A percentile compares a stretch with the other conserved stretches of the same genome.
Evolutionary conservation across 2,113 vertebrate genomes (phyloP).

Genomic region (Pelmatolapia mariae): DNA sequence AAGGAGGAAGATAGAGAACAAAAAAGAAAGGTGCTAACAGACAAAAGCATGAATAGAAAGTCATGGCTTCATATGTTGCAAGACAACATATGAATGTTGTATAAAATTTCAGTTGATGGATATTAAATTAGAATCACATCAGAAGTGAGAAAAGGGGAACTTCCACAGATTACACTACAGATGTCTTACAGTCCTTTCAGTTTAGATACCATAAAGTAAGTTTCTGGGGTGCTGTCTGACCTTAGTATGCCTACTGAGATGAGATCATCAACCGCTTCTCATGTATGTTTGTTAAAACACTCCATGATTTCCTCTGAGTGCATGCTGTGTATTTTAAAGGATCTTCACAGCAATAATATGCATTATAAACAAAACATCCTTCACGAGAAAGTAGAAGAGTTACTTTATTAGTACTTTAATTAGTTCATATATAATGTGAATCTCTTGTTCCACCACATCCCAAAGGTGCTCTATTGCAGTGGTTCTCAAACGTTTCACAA

Average conservation of each 20-base stretch:
- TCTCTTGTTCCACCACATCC: not conserved
- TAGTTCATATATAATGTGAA: fast-evolving
- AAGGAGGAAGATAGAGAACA: not conserved
- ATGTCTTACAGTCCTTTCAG: not conserved
- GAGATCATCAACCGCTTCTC: not conserved
- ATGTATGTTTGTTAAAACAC: not conserved
- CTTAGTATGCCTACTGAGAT: not conserved
- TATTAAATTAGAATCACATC: not conserved
- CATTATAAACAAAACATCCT: not conserved
- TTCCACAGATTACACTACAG: not conserved
- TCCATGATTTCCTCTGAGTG: not conserved
- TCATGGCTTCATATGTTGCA: not conserved
- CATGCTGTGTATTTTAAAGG: fast-evolving
- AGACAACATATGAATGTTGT: not conserved
- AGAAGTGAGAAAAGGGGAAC: not conserved
- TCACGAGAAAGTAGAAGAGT: fast-evolving
- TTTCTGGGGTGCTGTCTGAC: not conserved
- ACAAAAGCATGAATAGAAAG: not conserved
- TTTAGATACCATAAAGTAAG: not conserved
- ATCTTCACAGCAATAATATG: not conserved
- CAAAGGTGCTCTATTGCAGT: not conserved
- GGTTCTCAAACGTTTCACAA: not conserved
- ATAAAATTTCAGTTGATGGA: not conserved
- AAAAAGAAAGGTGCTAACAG: not conserved
- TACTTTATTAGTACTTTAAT: not conserved